phyloP scores from a whole-genome alignment of 2,888 invertebrate species.

The Bruchidius siliquastri region DNA sequence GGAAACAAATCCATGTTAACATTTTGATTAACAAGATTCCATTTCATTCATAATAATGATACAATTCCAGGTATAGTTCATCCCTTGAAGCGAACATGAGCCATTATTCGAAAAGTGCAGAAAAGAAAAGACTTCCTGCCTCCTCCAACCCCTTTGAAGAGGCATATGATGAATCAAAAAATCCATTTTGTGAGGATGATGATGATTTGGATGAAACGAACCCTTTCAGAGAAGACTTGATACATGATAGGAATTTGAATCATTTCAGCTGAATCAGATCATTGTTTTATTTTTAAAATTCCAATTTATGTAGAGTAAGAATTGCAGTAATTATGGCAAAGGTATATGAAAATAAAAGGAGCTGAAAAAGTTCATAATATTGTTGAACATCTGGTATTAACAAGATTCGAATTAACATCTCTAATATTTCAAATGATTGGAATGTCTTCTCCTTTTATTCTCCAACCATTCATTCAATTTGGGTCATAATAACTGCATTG shows the following conservation, averaged over 20 bases:
- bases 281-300: neutral
- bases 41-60: no score
- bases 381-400: no score
- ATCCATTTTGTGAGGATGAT: conserved; percentile 56
- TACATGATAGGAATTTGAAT: conserved; percentile 74
- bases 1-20: no score
- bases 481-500: neutral
- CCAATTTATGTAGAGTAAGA: neutral
- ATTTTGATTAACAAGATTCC: no score
- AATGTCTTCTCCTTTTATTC: no score
- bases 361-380: no score
- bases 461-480: no score
- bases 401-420: no score
- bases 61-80: conserved; percentile 52
- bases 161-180: conserved; percentile 58
- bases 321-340: neutral
- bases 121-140: conserved; percentile 24
- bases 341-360: no score
- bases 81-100: conserved; percentile 60
- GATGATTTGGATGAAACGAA: conserved; percentile 52
- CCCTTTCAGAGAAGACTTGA: conserved; percentile 57
- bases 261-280: conserved; percentile 51
- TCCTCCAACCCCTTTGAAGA: conserved; percentile 46
- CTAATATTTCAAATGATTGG: no score
- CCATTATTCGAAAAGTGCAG: conserved; percentile 27